Conservation (phyloP, 2,797 vertebrate species). For the Cossypha heuglini region DNA sequence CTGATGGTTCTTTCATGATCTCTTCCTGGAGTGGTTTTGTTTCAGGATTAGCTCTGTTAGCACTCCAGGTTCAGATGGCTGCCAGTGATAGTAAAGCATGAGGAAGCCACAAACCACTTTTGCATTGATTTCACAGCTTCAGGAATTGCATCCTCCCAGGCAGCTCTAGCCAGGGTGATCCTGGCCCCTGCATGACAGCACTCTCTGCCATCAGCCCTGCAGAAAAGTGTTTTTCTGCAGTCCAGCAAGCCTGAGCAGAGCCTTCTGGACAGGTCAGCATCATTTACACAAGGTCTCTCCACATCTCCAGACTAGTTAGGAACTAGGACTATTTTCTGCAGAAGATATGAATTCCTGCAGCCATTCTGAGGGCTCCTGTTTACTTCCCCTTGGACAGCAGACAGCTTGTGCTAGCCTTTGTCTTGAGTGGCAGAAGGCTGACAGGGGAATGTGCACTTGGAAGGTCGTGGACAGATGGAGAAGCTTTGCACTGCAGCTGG, state of each 20-base stretch:
- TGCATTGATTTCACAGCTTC: background rate
- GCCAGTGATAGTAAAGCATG: background rate
- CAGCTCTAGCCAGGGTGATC: background rate
- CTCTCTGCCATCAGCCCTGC: background rate
- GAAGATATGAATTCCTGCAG: fast-evolving
- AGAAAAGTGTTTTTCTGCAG: background rate
- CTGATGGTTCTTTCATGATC: background rate
- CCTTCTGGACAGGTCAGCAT: background rate
- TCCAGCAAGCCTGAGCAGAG: background rate
- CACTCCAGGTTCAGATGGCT: background rate
- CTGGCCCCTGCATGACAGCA: fast-evolving
- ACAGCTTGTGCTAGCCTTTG: background rate
- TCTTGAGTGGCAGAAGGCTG: background rate
- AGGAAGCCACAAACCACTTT: background rate
- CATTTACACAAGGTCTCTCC: background rate
- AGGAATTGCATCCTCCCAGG: background rate
- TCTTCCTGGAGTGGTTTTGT: background rate
- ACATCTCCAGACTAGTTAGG: background rate
- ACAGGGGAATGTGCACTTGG: background rate
- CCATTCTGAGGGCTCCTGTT: background rate
- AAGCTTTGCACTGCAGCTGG: background rate
- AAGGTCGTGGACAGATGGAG: background rate
- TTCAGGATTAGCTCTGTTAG: background rate
- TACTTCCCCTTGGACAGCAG: background rate
- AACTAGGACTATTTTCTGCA: background rate